Evolutionary conservation across 2,797 vertebrate genomes (phyloP), one percentile per base, ranked within the genome.

Genomic region (Anguilla anguilla): DNA sequence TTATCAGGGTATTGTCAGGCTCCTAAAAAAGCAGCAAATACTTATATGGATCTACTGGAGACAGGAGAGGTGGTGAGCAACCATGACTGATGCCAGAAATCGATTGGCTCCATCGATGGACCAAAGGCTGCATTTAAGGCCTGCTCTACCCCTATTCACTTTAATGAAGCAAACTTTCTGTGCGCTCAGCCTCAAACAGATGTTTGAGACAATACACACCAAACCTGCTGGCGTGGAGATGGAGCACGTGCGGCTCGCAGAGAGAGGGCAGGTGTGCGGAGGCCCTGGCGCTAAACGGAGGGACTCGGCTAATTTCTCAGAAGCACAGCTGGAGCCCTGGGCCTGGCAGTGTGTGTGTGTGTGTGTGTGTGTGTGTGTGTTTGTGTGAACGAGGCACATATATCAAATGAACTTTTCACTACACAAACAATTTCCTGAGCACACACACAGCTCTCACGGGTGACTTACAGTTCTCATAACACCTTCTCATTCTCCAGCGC

Each of bases 71-170:
- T 82, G 90, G 89, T 89, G 83, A 85, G 59, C 5, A 51, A 74
- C 89, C 90, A 89, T 31, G 87, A 88, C 84, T 19, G 1, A 28
- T 59, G 59, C 85, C 64, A 35, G 88, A 91, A 91, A 87, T 83
- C 72, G 85, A 87, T 89, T 31, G 61, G 7, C 86, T 84, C 77
- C 88, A 89, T 87, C 67, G 89, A 91, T 88, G 64, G 90, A 43
- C 49, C 59, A 61, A n/a, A 79, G 82, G 86, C 83, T 55, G 61
- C 35, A 67, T 86, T 81, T 31, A 82, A 85, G 74, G 77, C 64
- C 81, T 53, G 28, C 31, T 86, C 87, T 84, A 46, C 79, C 86
- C 64, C 87, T 46, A 85, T 83, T 87, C 39, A 39, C 74, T 67
- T 28, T 3, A 82, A 83, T 83, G 84, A 13, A n/a, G 25, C 22